Evolutionary conservation across 2,797 vertebrate species (phyloP).

Genomic region (Cyprinodon diabolis): DNA sequence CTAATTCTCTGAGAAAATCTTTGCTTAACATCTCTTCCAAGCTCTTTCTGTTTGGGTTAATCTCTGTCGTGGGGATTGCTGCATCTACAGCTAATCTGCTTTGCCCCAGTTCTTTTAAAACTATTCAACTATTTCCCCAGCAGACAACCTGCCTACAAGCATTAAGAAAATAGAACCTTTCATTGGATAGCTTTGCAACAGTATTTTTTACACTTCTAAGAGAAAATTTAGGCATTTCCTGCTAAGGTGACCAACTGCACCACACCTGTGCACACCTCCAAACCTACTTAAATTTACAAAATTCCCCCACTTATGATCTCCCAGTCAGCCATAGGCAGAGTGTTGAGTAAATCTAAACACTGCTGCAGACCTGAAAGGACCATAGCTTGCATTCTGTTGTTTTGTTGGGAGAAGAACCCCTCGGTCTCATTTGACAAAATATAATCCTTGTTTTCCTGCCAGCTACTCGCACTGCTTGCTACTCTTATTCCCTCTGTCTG

Average conservation of each 20-base stretch:
- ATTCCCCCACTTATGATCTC: constrained; percentile 30
- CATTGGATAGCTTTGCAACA: background rate
- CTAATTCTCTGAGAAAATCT: background rate
- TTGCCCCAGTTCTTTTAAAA: background rate
- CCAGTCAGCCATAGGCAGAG: constrained; percentile 21
- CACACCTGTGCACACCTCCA: constrained; percentile 37
- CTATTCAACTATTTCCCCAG: background rate
- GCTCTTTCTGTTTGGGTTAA: no score
- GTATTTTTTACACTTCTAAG: constrained; percentile 1
- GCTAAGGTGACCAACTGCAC: constrained; percentile 24
- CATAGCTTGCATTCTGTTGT: constrained; percentile 40
- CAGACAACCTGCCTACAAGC: no score
- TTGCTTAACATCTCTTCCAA: background rate
- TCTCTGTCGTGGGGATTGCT: background rate
- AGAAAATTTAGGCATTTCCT: constrained; percentile 1
- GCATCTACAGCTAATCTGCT: background rate
- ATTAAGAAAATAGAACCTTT: background rate
- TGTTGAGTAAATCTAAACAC: constrained; percentile 42
- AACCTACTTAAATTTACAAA: constrained; percentile 18
- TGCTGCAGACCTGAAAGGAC: constrained; percentile 26
- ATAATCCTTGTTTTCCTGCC: constrained; percentile 58
- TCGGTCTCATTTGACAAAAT: constrained; percentile 49
- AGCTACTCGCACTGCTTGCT: constrained; percentile 52
- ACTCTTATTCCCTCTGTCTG: constrained; percentile 37
- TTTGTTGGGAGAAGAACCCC: constrained; percentile 48